These are phyloP conservation scores for Platycnemis pennipes DNA, from an alignment of 2,888 invertebrate species.

Conservation along the genomic window DNA sequence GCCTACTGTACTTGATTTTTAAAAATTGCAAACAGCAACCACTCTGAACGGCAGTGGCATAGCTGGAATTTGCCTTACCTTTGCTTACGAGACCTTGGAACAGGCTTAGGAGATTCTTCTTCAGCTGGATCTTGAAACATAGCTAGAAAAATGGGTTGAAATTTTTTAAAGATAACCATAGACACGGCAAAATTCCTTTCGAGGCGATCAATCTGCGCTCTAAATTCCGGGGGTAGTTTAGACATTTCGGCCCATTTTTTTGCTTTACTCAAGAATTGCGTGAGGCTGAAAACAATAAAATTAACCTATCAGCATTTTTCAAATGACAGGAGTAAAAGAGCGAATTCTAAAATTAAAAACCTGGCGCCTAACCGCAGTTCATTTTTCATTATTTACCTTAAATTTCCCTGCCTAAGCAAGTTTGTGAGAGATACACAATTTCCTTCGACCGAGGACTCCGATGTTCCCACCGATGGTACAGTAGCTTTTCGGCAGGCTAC, in stretches of 20 bases:
- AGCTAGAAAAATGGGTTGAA: conserved; percentile 91
- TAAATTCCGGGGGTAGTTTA: conserved; percentile 90
- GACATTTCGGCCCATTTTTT: conserved; percentile 98
- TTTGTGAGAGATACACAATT: conserved; percentile 95
- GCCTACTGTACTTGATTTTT: not conserved
- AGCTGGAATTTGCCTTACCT: conserved; percentile 79
- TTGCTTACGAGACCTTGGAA: conserved; percentile 83
- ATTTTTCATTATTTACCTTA: conserved; percentile 84
- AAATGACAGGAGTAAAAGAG: not conserved
- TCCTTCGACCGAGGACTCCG: conserved; percentile 88
- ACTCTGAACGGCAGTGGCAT: not conserved
- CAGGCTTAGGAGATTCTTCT: conserved; percentile 80
- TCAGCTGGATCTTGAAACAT: conserved; percentile 89
- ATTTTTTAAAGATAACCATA: conserved; percentile 95
- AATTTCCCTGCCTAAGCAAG: conserved; percentile 92
- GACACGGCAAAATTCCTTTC: conserved; percentile 96
- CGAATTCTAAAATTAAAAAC: conserved; percentile 3
- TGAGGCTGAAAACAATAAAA: conserved; percentile 84
- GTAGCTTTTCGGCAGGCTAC: conserved; percentile 91
- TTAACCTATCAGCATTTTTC: not conserved
- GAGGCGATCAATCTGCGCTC: conserved; percentile 89
- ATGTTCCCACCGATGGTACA: conserved; percentile 89
- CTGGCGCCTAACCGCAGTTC: not conserved
- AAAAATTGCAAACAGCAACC: not conserved
- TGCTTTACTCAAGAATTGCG: conserved; percentile 96